A percentile compares a stretch with the other conserved stretches of the same genome.
phyloP scores from a whole-genome alignment of 2,888 invertebrate genomes.

The Conomelus anceps region DNA sequence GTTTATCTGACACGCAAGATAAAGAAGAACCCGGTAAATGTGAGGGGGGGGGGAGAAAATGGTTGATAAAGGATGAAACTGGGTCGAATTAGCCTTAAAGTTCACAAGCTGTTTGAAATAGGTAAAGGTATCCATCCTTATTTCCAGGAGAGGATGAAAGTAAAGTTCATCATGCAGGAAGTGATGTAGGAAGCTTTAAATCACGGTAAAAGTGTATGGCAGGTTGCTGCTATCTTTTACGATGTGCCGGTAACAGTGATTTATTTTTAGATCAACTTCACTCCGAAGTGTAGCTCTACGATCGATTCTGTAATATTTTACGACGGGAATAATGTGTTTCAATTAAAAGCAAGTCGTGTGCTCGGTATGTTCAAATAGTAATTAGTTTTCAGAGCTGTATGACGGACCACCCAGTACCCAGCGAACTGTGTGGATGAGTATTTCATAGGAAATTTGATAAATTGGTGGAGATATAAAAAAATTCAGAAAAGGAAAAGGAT shows the following conservation, averaged over 20 bases:
- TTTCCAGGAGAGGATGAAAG: neutral
- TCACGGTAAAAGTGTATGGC: neutral
- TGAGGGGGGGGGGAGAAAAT: neutral
- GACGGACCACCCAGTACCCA: neutral
- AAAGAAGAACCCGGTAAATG: neutral
- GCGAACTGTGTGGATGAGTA: no score
- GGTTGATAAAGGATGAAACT: neutral
- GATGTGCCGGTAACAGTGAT: neutral
- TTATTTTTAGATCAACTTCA: neutral
- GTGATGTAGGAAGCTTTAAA: neutral
- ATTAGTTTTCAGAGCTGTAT: neutral
- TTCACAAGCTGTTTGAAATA: neutral
- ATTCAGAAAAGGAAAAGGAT: no score
- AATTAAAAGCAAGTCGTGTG: neutral
- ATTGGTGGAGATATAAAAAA: no score
- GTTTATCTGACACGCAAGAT: neutral
- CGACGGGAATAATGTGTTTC: neutral
- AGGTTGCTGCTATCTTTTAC: neutral
- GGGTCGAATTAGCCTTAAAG: neutral
- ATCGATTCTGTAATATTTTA: neutral
- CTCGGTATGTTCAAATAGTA: neutral
- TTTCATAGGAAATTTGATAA: no score
- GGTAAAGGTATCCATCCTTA: neutral
- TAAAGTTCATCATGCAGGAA: neutral
- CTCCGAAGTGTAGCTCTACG: neutral